Conservation (phyloP, 1,140 invertebrate species). For the Laupala kohalensis region DNA sequence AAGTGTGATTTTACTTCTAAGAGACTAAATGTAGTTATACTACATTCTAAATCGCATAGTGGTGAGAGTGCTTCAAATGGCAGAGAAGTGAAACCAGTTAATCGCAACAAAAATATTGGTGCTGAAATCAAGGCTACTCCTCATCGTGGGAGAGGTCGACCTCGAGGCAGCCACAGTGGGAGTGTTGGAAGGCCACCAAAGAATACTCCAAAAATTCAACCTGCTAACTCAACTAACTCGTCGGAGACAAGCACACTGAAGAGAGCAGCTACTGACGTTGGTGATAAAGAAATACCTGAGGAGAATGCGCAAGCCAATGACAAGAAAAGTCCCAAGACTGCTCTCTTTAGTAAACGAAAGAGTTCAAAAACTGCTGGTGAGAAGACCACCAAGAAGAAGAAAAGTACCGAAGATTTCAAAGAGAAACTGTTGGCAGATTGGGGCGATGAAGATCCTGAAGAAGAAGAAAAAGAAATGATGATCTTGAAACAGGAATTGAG, state of each 20-base stretch:
- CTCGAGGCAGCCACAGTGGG: neutral
- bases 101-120: constrained; percentile 18
- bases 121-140: neutral
- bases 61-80: constrained; percentile 25
- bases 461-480: constrained; percentile 14
- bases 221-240: neutral
- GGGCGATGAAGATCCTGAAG: constrained; percentile 28
- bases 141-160: neutral
- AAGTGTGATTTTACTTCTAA: constrained; percentile 46
- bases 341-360: constrained; percentile 14
- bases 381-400: constrained; percentile 24
- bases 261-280: neutral
- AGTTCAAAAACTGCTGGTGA: constrained; percentile 8
- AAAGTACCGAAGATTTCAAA: constrained; percentile 27
- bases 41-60: constrained; percentile 50
- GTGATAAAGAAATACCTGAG: neutral
- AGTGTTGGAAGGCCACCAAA: neutral
- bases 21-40: constrained; percentile 51
- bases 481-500: constrained; percentile 10
- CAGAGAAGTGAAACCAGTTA: constrained; percentile 23
- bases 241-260: neutral
- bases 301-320: constrained; percentile 3
- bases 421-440: constrained; percentile 32
- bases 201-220: neutral
- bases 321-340: constrained; percentile 23